A percentile compares a stretch with the other conserved stretches of the same genome.
Conservation (phyloP, 2,113 vertebrate genomes). For the Zonotrichia leucophrys region DNA sequence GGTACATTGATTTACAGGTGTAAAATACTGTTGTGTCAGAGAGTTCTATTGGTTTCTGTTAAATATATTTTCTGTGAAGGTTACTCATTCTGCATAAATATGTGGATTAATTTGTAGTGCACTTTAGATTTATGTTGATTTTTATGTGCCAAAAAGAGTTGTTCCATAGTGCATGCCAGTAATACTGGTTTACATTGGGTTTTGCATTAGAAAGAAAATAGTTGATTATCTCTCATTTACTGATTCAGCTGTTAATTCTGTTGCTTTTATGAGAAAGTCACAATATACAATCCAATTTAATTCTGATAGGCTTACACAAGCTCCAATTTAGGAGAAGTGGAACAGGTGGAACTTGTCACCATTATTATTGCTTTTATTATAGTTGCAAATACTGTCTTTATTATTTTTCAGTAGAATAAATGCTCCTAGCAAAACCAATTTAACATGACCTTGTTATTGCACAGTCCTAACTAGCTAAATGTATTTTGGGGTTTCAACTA, state of each 20-base stretch:
- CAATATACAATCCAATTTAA: background rate
- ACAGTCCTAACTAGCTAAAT: background rate
- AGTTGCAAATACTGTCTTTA: slow-evolving; percentile 23
- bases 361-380: slow-evolving; percentile 34
- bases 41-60: slow-evolving; percentile 1
- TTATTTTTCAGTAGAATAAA: slow-evolving; percentile 37
- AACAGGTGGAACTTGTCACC: slow-evolving; percentile 4
- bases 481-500: background rate
- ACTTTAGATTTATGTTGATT: slow-evolving; percentile 9
- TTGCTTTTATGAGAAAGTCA: background rate
- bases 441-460: slow-evolving; percentile 19
- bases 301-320: background rate
- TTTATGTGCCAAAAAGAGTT: background rate
- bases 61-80: background rate
- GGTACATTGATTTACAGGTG: background rate
- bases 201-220: background rate
- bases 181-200: background rate
- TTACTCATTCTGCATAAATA: background rate
- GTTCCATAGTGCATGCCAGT: background rate
- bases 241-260: slow-evolving; percentile 32
- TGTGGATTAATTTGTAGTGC: background rate
- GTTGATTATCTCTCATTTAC: slow-evolving; percentile 23
- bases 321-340: background rate
- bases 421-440: slow-evolving; percentile 10
- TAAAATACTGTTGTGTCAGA: background rate